A percentile compares a stretch with the other conserved stretches of the same genome.
These are phyloP conservation scores for Rhinichthys klamathensis DNA, from an alignment of 2,113 vertebrate genomes.

Conservation along the genomic window DNA sequence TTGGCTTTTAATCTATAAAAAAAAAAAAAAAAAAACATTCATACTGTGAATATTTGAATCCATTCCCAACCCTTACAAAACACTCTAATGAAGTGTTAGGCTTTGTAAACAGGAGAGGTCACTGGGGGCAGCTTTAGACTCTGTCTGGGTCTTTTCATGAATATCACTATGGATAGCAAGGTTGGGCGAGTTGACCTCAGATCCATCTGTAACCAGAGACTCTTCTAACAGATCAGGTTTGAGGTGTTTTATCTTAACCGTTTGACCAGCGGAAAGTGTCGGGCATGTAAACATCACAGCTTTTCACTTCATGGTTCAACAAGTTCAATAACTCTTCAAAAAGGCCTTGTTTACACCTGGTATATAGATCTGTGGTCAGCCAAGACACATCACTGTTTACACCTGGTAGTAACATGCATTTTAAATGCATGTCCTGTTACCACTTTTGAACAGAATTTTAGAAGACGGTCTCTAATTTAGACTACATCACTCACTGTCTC, in stretches of 20 bases:
- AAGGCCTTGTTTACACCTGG: slow-evolving; percentile 20
- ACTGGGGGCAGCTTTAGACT: slow-evolving; percentile 14
- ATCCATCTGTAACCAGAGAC: slow-evolving; percentile 35
- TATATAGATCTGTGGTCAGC: background rate
- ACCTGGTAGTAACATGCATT: background rate
- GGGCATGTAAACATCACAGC: slow-evolving; percentile 39
- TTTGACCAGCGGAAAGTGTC: slow-evolving; percentile 25
- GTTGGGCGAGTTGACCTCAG: slow-evolving; percentile 27
- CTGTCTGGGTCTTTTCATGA: slow-evolving; percentile 1
- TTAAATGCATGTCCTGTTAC: background rate
- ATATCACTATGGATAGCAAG: background rate
- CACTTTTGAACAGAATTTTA: background rate
- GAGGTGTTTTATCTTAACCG: slow-evolving; percentile 15
- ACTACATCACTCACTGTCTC: background rate
- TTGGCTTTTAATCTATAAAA: background rate
- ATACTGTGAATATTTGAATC: background rate
- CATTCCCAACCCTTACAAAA: background rate
- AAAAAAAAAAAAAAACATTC: background rate
- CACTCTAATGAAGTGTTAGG: background rate
- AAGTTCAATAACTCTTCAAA: slow-evolving; percentile 32
- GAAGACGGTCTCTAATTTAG: background rate
- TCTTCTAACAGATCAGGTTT: slow-evolving; percentile 10
- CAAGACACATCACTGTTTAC: background rate
- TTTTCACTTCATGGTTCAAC: slow-evolving; percentile 4
- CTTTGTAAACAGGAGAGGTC: slow-evolving; percentile 8